phyloP scores from a whole-genome alignment of 2,113 vertebrate genomes.

The Caranx melampygus region DNA sequence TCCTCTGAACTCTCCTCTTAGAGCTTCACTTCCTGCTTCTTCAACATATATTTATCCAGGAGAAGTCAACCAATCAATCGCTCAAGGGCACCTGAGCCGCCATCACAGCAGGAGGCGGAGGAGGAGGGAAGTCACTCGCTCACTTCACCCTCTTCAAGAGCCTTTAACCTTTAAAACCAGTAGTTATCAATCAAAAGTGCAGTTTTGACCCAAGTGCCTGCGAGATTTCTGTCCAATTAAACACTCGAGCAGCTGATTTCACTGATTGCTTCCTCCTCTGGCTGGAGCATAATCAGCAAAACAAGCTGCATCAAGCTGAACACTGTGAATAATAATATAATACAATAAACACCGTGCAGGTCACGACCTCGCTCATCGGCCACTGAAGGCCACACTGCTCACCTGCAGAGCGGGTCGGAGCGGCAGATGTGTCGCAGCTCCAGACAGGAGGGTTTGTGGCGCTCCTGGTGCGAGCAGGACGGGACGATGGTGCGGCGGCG shows the following conservation, averaged over 20 bases:
- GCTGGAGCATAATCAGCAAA: slow-evolving; percentile 16
- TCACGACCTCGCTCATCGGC: slow-evolving; percentile 7
- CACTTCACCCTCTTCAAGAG: slow-evolving; percentile 9
- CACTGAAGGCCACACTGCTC: slow-evolving; percentile 9
- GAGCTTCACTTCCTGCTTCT: not conserved
- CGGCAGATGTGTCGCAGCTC: slow-evolving; percentile 88
- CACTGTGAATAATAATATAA: not conserved
- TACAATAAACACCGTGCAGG: not conserved
- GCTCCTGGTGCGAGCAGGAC: slow-evolving; percentile 92
- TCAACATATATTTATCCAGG: not conserved
- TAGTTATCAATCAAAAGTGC: slow-evolving; percentile 50
- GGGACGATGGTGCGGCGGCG: slow-evolving; percentile 95
- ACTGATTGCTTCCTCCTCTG: slow-evolving; percentile 47
- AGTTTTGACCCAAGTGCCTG: slow-evolving; percentile 23
- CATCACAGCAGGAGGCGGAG: not conserved
- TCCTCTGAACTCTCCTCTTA: not conserved
- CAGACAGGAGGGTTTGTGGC: slow-evolving; percentile 90
- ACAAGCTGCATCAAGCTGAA: not conserved
- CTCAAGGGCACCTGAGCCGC: slow-evolving; percentile 14
- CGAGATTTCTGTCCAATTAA: slow-evolving; percentile 38
- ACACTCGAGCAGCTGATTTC: slow-evolving; percentile 38
- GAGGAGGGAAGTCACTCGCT: not conserved
- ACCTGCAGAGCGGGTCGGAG: slow-evolving; percentile 91
- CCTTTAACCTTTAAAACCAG: slow-evolving; percentile 43
- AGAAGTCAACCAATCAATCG: not conserved